Evolutionary conservation across 2,797 vertebrate genomes (phyloP), one percentile per base, ranked within the genome.

Genomic region (Sternarchorhynchus goeldii): DNA sequence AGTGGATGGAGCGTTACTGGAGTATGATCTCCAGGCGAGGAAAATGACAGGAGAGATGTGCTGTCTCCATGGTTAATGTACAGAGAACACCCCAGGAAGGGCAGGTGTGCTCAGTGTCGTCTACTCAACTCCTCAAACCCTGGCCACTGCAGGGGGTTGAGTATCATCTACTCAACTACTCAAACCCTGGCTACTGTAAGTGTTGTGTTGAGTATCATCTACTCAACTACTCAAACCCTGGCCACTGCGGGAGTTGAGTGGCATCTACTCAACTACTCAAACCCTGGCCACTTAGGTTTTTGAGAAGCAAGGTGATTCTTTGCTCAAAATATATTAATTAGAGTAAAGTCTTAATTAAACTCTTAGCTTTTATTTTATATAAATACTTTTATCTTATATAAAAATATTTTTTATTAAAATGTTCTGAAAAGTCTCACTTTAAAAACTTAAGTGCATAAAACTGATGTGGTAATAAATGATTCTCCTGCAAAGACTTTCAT

Each of bases 1-100:
- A 84, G 58, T 29, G 68, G 63, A 76, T 50, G 55, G 62, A 60
- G 69, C 31, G 79, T 74, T 56, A 68, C 18, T 21, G 7, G 50
- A 25, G 18, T 34, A 56, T 53, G 34, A 63, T 18, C 1, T 31
- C 0, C 29, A n/a, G 18, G 7, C 50, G 36, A 34, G 32, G 18
- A 25, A 12, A 7, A 34, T 2, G 6, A 20, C 5, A 53, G 12
- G 41, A 31, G 41, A 53, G 65, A 25, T 36, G 45, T 5, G 3
- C 6, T 12, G 20, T 65, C 32, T 34, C 59, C 21, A n/a, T 41
- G 2, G 8, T 41, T 69, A 69, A 53, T 3, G 2, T n/a, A 18
- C 2, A 32, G 29, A 69, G 6, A 31, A 53, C 16, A 8, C 29
- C 3, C 14, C 36, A 25, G 20, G 16, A 20, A 41, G 7, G 10